A percentile compares a stretch with the other conserved stretches of the same genome.
These are phyloP conservation scores for Enhydra lutris DNA, from an alignment of 2,113 vertebrate genomes.

Conservation along the genomic window DNA sequence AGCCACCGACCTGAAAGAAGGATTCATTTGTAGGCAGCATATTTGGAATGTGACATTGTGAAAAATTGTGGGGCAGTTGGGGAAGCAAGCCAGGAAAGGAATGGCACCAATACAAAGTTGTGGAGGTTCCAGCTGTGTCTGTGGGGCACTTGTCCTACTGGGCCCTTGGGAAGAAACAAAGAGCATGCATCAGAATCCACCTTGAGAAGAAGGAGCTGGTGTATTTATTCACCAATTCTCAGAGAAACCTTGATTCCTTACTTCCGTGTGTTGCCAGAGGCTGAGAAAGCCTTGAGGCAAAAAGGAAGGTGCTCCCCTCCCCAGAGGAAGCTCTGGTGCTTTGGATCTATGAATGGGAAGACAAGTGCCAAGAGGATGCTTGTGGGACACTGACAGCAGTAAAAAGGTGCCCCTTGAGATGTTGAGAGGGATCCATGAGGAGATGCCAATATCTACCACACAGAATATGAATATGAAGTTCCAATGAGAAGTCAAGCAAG, in stretches of 20 bases:
- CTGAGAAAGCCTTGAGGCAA: neutral
- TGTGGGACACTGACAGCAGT: neutral
- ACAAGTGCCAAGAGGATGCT: no score
- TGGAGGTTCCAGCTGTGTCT: no score
- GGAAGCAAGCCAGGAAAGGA: neutral
- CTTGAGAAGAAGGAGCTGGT: accelerated
- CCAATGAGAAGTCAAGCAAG: neutral
- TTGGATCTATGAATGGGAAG: neutral
- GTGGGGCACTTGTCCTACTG: accelerated
- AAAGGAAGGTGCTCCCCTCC: neutral
- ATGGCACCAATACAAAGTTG: neutral
- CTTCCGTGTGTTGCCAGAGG: neutral
- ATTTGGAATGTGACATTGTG: neutral
- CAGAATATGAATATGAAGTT: neutral
- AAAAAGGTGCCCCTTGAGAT: neutral
- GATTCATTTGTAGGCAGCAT: neutral
- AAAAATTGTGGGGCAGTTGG: neutral
- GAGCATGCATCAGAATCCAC: neutral
- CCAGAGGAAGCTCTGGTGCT: neutral
- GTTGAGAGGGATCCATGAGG: neutral
- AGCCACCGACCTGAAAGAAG: neutral
- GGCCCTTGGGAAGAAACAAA: neutral
- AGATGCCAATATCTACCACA: neutral
- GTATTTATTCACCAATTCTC: neutral
- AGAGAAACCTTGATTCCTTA: neutral